phyloP scores from a whole-genome alignment of 2,113 vertebrate genomes.

The Bucco capensis region DNA sequence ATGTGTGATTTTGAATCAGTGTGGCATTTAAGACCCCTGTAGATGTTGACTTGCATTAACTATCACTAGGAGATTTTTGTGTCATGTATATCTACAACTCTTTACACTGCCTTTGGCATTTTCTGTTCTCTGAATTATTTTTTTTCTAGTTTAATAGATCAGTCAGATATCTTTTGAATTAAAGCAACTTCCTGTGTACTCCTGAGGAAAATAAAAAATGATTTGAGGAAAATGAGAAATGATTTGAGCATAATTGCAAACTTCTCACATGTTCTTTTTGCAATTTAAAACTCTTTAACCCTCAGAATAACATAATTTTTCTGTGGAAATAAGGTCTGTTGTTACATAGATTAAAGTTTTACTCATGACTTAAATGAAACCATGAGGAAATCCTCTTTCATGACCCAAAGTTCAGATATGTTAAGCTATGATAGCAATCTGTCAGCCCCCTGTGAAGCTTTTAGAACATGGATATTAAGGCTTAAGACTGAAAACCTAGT shows the following conservation, averaged over 20 bases:
- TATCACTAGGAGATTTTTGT: neutral
- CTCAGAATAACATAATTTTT: neutral
- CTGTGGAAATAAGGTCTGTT: neutral
- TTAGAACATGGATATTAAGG: neutral
- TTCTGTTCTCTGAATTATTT: neutral
- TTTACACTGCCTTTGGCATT: neutral
- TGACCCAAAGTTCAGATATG: neutral
- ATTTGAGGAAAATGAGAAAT: neutral
- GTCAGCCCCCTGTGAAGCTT: neutral
- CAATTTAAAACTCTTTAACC: neutral
- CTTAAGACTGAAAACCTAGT: neutral
- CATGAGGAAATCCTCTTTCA: neutral
- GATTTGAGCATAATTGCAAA: neutral
- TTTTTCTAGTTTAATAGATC: slow-evolving; percentile 3
- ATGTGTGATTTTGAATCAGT: neutral
- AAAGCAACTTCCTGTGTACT: neutral
- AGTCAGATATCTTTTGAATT: neutral
- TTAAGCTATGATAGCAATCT: neutral
- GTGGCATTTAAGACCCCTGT: neutral
- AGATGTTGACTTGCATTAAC: neutral
- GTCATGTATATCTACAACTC: neutral
- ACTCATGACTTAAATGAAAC: neutral
- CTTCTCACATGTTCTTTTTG: neutral
- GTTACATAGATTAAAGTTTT: neutral
- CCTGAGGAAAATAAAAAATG: neutral